Evolutionary conservation across 2,113 vertebrate species (phyloP).

Genomic region (Loxodonta africana): DNA sequence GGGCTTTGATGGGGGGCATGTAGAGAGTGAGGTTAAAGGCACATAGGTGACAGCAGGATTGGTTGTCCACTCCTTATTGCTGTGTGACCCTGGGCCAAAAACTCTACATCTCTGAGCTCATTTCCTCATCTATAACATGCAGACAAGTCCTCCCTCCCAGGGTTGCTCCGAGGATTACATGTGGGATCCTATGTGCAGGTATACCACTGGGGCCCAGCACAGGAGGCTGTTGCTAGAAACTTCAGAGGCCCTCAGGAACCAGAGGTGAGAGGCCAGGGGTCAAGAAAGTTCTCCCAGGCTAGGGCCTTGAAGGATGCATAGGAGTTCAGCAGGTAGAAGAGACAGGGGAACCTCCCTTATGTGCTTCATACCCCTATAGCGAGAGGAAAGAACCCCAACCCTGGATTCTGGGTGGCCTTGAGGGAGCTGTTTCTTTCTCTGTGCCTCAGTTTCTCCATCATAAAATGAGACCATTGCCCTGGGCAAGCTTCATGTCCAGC

Average conservation of each 20-base stretch:
- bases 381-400: background rate
- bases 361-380: background rate
- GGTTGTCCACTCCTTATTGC: background rate
- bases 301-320: background rate
- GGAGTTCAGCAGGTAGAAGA: background rate
- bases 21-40: background rate
- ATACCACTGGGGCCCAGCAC: background rate
- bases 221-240: background rate
- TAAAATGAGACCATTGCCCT: background rate
- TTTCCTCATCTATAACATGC: background rate
- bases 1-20: background rate
- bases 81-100: conserved; percentile 33
- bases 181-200: background rate
- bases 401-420: background rate
- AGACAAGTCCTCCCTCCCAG: background rate
- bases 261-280: background rate
- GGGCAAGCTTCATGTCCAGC: background rate
- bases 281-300: background rate
- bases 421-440: background rate
- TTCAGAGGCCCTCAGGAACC: background rate
- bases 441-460: conserved; percentile 2
- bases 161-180: background rate
- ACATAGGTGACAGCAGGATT: fast-evolving
- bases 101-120: background rate
- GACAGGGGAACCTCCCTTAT: background rate